Evolutionary conservation across 30 jellyfish, hydroid and myxozoan genomes (phyloP), one percentile per base, ranked within the genome.

Genomic region (Hydractinia echinata): DNA sequence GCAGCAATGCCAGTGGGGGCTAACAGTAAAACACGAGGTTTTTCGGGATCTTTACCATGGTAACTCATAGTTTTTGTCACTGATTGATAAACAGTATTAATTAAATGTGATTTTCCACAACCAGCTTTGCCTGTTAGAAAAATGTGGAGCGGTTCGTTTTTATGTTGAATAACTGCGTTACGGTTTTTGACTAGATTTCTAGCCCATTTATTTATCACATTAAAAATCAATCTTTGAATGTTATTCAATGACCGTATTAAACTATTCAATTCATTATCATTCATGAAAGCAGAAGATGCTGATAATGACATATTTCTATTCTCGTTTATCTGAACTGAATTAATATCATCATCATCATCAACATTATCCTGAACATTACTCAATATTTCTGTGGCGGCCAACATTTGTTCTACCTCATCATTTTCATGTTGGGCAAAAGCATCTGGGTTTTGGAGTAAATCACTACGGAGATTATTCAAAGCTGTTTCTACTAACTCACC

Each of bases 1-100:
- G 86, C 82, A 61, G 88, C 82, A 6, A 81, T 55, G n/a, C 81
- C 86, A 5, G 86, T 79, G 13, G 86, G 86, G 21, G 86, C 82
- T 53, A 79, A 67, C 56, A 55, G 39, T 21, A 79, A 18, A 13
- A 79, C 81, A 21, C 61, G 48, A 51, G 76, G 81, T 64, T 56
- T 79, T 10, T 79, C 81, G 52, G 61, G 76, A 18, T 56, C 76
- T 8, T 48, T 50, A 49, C 67, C 55, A 14, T 53, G 44, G 62
- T 79, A 79, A 49, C 15, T 20, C 8, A 79, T 53, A 20, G 62
- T 10, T 19, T 79, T 79, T 6, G 81, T 55, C 19, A 79, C 55
- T 55, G 81, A 79, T 20, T 79, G 80, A 55, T 13, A 79, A 61
- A 79, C 62, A 14, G 81, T 55, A 7, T 61, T 79, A 7, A 79